phyloP scores from a whole-genome alignment of 2,113 vertebrate species.

The Osmerus eperlanus region DNA sequence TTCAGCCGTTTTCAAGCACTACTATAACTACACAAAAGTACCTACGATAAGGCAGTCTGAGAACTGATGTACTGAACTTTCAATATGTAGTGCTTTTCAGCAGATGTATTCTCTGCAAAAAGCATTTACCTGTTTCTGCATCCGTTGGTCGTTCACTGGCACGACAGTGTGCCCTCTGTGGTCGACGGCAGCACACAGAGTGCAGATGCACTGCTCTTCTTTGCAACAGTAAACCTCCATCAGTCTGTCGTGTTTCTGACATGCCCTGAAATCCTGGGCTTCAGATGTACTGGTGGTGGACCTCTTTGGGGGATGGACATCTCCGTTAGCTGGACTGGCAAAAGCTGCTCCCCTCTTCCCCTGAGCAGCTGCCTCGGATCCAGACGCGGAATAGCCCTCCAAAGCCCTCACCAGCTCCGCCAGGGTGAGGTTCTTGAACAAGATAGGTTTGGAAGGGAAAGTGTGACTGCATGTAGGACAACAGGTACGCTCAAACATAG shows the following conservation, averaged over 20 bases:
- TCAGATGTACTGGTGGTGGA: conserved; percentile 66
- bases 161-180: conserved; percentile 44
- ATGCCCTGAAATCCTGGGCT: background rate
- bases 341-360: conserved; percentile 73
- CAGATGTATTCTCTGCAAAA: background rate
- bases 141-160: conserved; percentile 27
- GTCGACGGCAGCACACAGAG: conserved; percentile 26
- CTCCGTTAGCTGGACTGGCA: conserved; percentile 78
- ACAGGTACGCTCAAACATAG: conserved; percentile 36
- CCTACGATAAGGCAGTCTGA: no score
- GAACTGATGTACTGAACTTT: background rate
- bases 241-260: conserved; percentile 17
- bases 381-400: conserved; percentile 33
- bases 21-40: no score
- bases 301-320: conserved; percentile 74
- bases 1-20: no score
- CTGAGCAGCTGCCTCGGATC: conserved; percentile 75
- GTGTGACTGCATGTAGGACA: conserved; percentile 73
- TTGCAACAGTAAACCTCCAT: conserved; percentile 58
- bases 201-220: conserved; percentile 44
- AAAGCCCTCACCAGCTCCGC: conserved; percentile 68
- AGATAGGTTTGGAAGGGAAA: conserved; percentile 66
- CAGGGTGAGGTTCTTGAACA: conserved; percentile 75
- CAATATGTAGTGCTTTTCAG: background rate
- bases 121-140: conserved; percentile 35